Base-by-base conservation (phyloP, 2,888 invertebrate species). In the Hemicrepidius hirtus region DNA sequence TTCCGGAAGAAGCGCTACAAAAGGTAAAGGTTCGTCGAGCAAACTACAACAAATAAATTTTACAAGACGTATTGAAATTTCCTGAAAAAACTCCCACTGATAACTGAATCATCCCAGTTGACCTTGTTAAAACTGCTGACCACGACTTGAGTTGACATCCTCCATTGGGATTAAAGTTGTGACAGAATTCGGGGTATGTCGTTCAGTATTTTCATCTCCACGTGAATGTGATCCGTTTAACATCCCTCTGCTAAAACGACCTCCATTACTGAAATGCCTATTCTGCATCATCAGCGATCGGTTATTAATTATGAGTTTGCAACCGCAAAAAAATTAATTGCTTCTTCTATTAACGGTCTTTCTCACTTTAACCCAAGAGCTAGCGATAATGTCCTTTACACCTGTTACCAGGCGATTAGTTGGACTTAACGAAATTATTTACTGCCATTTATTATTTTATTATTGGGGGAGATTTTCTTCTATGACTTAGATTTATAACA, bases 351-450 rank as follows among this genome's bases (percentile, higher is more conserved):
- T 13, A 53, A 49, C 18, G 20, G n/a, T n/a, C 28, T 53, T 28
- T 53, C 53, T 32, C 53, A 32, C 28, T 53, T 53, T 53, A 53
- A 53, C 21, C 28, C 53, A 13, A 21, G 12, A 9, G 53, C 28
- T 49, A 9, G 53, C 53, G 28, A 53, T 53, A 28, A 28, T 53
- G 32, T 53, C 21, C 28, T 53, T 53, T 28, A 12, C 53, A 53
- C 53, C 53, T 53, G 53, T 53, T 53, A 53, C 53, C 53, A 28
- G 12, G n/a, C 53, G 53, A 53, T 53, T 53, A 53, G 53, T 53
- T 53, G 53, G 53, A 53, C 53, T 53, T 28, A 53, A 53, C 24
- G 53, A 53, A 53, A 53, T 53, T 53, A 53, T 53, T 53, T 53
- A 53, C 53, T 53, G 53, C n/a, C 16, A 53, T 53, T 53, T 32